Evolutionary conservation across 2,113 vertebrate genomes (phyloP), one percentile per base, ranked within the genome.

Genomic region (Eonycteris spelaea): DNA sequence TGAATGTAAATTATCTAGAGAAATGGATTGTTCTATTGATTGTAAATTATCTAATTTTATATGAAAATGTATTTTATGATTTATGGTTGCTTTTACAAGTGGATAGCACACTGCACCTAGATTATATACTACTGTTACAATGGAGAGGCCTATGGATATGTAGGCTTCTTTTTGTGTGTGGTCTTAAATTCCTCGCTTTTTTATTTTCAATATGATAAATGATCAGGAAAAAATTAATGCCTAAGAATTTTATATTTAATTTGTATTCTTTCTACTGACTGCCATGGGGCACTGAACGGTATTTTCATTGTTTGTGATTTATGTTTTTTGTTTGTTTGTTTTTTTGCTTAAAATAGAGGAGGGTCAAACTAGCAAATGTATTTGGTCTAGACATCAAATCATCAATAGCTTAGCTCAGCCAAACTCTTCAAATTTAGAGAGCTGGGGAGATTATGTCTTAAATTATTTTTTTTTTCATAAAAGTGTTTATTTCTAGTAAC

Each of bases 1-100:
- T 96, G 83, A 95, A 91, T 91, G 91, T 79, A 92, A 97, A 97
- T 97, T 97, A 96, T 45, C 71, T 33, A 89, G 75, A 93, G 77
- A 97, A 97, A 95, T 94, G 35, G 59, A 91, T 87, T 96, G 95
- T 95, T 91, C 33, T 91, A 43, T 79, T 75, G 57, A 93, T 78
- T 75, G 14, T 59, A 84, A 28, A 74, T 74, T 75, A 88, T 89
- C 51, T 96, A 90, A 94, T 95, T 95, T 96, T 86, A 51, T 68
- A 78, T 71, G 40, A 90, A 97, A 84, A n/a, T 74, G 75, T 7
- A 90, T 21, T 53, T 75, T 61, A 63, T 92, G 63, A 93, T 48
- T 59, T 43, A 95, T 87, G 40, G 3, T 38, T 83, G 43, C 0
- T 71, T 91, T 74, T 75, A 33, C 12, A 86, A 35, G 22, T 40